Evolutionary conservation across 2,888 invertebrate genomes (phyloP).

Genomic region (Polia nebulosa): DNA sequence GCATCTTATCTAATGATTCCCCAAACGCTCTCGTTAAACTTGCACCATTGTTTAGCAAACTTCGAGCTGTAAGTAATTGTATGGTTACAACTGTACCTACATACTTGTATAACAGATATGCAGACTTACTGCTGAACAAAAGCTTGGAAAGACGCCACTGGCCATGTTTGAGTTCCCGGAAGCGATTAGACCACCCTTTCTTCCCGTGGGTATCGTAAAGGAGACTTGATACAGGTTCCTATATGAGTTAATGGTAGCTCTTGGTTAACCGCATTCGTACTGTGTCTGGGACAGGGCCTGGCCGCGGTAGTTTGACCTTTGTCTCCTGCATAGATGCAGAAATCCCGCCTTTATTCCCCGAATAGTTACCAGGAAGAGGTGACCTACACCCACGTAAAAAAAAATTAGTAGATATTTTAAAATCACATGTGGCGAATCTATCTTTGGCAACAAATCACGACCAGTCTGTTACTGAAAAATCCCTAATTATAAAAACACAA

Average conservation of each 20-base stretch:
- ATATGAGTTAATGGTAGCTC: background rate
- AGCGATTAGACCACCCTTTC: background rate
- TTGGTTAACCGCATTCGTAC: background rate
- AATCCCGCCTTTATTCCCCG: background rate
- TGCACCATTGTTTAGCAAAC: slow-evolving; percentile 49
- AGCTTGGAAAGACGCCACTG: background rate
- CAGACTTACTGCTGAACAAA: slow-evolving; percentile 31
- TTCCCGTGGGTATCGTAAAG: background rate
- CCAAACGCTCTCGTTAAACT: slow-evolving; percentile 57
- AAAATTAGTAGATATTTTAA: too few species aligned
- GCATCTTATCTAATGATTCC: slow-evolving; percentile 61
- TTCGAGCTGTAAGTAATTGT: slow-evolving; percentile 48
- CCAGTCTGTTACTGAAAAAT: too few species aligned
- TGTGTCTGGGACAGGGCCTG: background rate
- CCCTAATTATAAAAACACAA: too few species aligned
- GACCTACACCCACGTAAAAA: too few species aligned
- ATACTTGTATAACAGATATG: slow-evolving; percentile 15
- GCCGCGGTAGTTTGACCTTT: background rate
- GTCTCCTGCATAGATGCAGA: too few species aligned
- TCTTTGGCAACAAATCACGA: too few species aligned
- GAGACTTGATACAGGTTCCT: background rate
- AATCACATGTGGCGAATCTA: too few species aligned
- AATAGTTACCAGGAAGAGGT: too few species aligned
- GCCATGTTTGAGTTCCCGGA: background rate
- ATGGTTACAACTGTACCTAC: slow-evolving; percentile 22